Base-by-base conservation (phyloP, 1,140 invertebrate genomes). In the Plectrocnemia conspersa region DNA sequence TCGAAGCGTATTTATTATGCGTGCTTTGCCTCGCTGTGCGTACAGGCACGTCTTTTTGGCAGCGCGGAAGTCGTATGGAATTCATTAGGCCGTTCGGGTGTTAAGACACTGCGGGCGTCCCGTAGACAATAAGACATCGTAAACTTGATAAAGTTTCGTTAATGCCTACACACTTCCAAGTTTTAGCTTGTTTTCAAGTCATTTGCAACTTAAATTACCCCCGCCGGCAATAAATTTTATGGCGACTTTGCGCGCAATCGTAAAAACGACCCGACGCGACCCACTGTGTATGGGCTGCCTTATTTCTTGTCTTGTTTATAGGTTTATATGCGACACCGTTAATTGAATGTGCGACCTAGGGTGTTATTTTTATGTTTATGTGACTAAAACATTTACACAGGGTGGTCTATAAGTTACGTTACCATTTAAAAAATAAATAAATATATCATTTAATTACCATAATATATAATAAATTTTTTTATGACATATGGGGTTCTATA, bases 91-190 rank as follows among this genome's bases (percentile, higher is more conserved):
- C 41, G 52, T 59, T 56, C 49, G 53, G 58, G 53, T 48, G 53
- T 38, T 48, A 48, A 33, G 47, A 41, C 45, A 46, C 36, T 29
- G 35, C 57, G 45, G 52, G n/a, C n/a, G n/a, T n/a, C 52, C 53
- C 9, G 18, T 50, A 56, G 48, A 59, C 58, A 59, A 59, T 59
- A 52, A 59, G 58, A 59, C 53, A 33, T 44, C 53, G 58, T 49
- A 54, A 59, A 59, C 44, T 56, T 56, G 58, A 59, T 56, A 59
- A 59, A 59, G 57, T 59, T 58, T 59, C 47, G 32, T 41, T 56
- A 52, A 55, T 52, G 53, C 48, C 52, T 45, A 47, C 58, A 54
- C 32, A 48, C 44, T 55, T 55, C 36, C 53, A 59, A 59, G 53
- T 59, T 59, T 59, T 59, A 47, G 49, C 23, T 56, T 55, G 58